These are phyloP conservation scores for Trogon surrucura DNA, from an alignment of 2,113 vertebrate species.

Conservation along the genomic window DNA sequence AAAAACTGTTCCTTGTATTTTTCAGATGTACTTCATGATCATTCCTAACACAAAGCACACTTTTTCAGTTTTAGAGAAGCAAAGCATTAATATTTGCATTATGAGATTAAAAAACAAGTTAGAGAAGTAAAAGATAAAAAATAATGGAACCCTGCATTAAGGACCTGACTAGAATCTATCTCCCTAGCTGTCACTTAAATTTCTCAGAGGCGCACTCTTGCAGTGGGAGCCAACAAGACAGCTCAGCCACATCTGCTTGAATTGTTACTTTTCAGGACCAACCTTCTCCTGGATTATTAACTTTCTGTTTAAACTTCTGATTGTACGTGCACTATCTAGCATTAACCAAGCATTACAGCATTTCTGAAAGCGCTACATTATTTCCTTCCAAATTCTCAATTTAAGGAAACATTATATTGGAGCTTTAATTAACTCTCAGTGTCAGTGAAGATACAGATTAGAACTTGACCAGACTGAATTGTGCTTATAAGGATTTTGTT, in stretches of 20 bases:
- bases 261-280: background rate
- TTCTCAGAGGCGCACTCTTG: background rate
- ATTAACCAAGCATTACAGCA: background rate
- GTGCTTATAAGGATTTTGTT: background rate
- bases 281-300: background rate
- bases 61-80: background rate
- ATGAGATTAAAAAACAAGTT: background rate
- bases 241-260: background rate
- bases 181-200: background rate
- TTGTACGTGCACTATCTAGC: background rate
- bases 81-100: background rate
- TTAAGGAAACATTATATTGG: background rate
- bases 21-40: background rate
- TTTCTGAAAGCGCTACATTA: background rate
- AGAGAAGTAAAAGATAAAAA: background rate
- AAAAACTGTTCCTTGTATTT: background rate
- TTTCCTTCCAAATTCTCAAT: background rate
- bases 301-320: background rate
- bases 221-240: rapidly evolving
- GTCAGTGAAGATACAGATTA: background rate
- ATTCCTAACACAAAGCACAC: background rate
- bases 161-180: background rate
- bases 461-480: background rate
- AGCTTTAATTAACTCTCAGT: background rate
- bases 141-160: background rate